Percentiles rank a stretch among this genome's conserved stretches.
Conservation (phyloP, 2,797 vertebrate genomes). For the Hypotaenidia philippensis region DNA sequence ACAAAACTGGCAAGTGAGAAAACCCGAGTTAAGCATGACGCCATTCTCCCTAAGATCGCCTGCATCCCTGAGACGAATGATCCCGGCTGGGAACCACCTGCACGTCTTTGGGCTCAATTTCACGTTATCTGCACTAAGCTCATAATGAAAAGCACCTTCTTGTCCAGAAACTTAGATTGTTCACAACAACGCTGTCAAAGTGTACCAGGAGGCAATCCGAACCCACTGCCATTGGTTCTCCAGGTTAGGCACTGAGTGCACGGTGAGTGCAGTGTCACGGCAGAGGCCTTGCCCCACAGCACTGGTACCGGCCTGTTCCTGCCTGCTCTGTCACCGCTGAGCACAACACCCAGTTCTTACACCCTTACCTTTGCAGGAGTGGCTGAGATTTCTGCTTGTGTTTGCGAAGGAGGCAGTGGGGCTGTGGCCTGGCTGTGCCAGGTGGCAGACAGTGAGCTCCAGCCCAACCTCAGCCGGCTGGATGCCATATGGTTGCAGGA, state of each 20-base stretch:
- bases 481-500: accelerated
- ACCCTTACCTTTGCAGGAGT: accelerated
- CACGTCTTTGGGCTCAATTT: neutral
- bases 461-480: neutral
- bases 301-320: neutral
- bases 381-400: accelerated
- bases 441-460: neutral
- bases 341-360: neutral
- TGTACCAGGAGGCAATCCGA: neutral
- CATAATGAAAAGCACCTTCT: neutral
- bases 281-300: accelerated
- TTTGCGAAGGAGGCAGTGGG: accelerated
- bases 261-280: accelerated
- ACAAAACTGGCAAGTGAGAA: neutral
- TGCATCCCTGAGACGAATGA: neutral
- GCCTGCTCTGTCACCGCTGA: neutral
- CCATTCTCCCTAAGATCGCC: neutral
- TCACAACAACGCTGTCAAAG: neutral
- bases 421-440: accelerated
- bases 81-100: neutral
- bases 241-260: neutral
- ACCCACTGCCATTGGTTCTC: neutral
- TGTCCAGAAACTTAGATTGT: neutral
- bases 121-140: neutral
- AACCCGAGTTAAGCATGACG: neutral